These are phyloP conservation scores for Anhinga anhinga DNA, from an alignment of 2,113 vertebrate species.

Conservation along the genomic window DNA sequence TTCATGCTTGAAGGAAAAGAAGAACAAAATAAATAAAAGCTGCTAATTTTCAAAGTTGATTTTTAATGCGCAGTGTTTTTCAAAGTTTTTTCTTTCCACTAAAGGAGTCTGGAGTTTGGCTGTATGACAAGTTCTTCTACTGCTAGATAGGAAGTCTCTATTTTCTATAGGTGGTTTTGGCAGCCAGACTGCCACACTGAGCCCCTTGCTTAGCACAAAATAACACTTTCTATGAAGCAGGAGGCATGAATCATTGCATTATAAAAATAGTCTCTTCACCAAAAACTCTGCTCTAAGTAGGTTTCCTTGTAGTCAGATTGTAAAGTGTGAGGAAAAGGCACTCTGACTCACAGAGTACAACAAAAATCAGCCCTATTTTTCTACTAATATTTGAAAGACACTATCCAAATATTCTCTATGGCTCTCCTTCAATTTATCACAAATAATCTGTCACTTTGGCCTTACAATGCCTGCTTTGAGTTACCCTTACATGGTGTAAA, in stretches of 20 bases:
- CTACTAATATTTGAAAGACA: neutral
- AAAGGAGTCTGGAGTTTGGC: neutral
- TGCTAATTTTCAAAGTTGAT: neutral
- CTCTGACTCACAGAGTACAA: neutral
- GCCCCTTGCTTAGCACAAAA: neutral
- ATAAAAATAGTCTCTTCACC: conserved; percentile 19
- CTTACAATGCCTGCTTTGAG: neutral
- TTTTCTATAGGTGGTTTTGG: neutral
- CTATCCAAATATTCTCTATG: neutral
- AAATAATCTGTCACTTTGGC: neutral
- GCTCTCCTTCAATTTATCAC: neutral
- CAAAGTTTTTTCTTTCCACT: neutral
- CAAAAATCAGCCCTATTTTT: neutral
- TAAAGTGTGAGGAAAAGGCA: neutral
- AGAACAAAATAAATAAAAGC: neutral
- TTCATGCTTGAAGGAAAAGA: neutral
- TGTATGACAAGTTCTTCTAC: neutral
- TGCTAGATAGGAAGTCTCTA: neutral
- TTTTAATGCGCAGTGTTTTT: neutral
- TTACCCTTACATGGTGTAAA: neutral
- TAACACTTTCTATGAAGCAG: conserved; percentile 6
- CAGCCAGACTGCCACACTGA: neutral
- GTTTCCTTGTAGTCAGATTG: neutral
- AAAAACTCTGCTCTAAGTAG: neutral
- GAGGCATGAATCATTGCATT: conserved; percentile 41